phyloP scores from a whole-genome alignment of 2,797 vertebrate species.

The Pelobates cultripes region DNA sequence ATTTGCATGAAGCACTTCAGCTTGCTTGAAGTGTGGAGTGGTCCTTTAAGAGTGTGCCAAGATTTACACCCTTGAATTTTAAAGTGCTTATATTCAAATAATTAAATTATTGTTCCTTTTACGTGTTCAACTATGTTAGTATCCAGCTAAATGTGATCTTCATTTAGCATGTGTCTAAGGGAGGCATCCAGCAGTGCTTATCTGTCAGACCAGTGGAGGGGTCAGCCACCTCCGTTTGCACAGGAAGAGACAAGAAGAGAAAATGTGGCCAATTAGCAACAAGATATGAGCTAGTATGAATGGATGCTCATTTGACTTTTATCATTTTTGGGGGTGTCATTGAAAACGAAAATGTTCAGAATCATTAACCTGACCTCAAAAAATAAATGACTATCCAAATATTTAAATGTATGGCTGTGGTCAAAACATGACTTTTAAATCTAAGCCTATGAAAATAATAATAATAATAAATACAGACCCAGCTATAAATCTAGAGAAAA shows the following conservation, averaged over 20 bases:
- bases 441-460: background rate
- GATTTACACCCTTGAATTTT: too few species aligned
- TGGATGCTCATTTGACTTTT: background rate
- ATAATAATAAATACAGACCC: background rate
- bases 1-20: too few species aligned
- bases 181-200: background rate
- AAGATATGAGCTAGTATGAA: too few species aligned
- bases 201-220: background rate
- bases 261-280: background rate
- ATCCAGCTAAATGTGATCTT: too few species aligned
- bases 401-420: background rate
- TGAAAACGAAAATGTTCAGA: background rate
- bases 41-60: too few species aligned
- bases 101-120: too few species aligned
- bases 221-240: background rate
- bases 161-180: too few species aligned
- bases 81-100: too few species aligned
- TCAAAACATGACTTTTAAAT: background rate
- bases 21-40: too few species aligned
- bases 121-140: too few species aligned
- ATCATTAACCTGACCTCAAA: background rate
- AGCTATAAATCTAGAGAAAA: too few species aligned
- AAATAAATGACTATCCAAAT: background rate
- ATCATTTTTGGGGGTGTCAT: background rate
- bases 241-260: background rate